Evolutionary conservation across 1,140 invertebrate species (phyloP).

Genomic region (Drosophila sulfurigaster): DNA sequence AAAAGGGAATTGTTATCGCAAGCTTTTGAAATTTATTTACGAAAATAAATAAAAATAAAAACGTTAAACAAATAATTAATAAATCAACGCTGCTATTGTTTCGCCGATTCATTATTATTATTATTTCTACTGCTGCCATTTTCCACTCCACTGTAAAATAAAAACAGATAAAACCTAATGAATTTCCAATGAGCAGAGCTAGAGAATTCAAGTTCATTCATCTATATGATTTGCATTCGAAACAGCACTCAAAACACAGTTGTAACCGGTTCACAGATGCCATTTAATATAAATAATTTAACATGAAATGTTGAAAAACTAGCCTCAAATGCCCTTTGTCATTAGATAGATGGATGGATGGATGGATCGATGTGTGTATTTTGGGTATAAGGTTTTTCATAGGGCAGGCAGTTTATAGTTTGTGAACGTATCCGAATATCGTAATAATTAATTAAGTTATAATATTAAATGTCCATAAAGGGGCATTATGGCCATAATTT

Average conservation of each 20-base stretch:
- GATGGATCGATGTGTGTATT: neutral
- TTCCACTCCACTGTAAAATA: constrained; percentile 41
- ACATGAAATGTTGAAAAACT: constrained; percentile 43
- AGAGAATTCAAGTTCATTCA: constrained; percentile 73
- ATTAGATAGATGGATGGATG: constrained; percentile 11
- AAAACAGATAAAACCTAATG: constrained; percentile 81
- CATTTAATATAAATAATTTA: constrained; percentile 56
- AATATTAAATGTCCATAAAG: constrained; percentile 81
- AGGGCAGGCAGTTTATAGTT: constrained; percentile 63
- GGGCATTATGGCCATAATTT: constrained; percentile 80
- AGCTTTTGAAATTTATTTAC: constrained; percentile 34
- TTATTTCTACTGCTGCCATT: neutral
- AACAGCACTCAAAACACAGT: neutral
- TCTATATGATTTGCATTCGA: constrained; percentile 42
- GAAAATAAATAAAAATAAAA: constrained; percentile 32
- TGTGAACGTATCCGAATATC: constrained; percentile 66
- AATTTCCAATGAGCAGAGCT: constrained; percentile 65
- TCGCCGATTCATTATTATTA: constrained; percentile 8
- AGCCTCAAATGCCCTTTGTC: constrained; percentile 35
- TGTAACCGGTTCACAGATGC: constrained; percentile 62
- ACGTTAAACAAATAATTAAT: constrained; percentile 68
- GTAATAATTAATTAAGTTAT: constrained; percentile 83
- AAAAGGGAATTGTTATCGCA: constrained; percentile 18
- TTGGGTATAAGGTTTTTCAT: neutral
- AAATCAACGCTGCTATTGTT: constrained; percentile 75